Conservation (phyloP, 2,888 invertebrate species). For the Hypomecis punctinalis region DNA sequence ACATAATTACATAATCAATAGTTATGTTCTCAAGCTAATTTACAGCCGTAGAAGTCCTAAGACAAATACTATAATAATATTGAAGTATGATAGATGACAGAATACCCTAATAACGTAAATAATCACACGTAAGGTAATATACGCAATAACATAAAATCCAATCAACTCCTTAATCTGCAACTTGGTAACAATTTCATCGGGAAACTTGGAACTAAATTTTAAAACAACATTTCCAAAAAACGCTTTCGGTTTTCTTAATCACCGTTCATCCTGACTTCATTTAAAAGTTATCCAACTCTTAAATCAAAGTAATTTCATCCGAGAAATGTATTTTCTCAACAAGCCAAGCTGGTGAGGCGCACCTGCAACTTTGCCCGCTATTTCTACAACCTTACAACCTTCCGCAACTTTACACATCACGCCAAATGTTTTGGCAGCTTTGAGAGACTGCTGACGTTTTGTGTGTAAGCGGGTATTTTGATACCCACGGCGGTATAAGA, state of each 20-base stretch:
- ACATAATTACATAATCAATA: too few relatives aligned
- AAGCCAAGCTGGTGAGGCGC: constrained; percentile 15
- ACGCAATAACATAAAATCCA: too few relatives aligned
- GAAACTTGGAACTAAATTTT: background rate
- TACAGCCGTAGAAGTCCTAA: too few relatives aligned
- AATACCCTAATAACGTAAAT: too few relatives aligned
- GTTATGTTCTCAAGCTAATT: too few relatives aligned
- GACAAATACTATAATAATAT: too few relatives aligned
- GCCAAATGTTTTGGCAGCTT: background rate
- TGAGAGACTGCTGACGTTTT: background rate
- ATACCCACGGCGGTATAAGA: too few relatives aligned
- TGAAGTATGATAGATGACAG: too few relatives aligned
- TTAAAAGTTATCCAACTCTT: constrained; percentile 27
- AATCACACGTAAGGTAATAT: too few relatives aligned
- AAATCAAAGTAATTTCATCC: constrained; percentile 28
- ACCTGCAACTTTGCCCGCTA: constrained; percentile 27
- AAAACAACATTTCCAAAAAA: constrained; percentile 1
- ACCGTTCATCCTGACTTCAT: constrained; percentile 14
- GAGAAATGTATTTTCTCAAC: constrained; percentile 19
- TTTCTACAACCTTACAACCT: constrained; percentile 9
- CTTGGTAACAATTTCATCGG: background rate
- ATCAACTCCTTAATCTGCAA: background rate
- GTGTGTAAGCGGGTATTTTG: too few relatives aligned
- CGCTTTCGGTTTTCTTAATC: constrained; percentile 12
- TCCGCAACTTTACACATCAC: background rate